These are phyloP conservation scores for Dasysyrphus tricinctus DNA, from an alignment of 2,888 invertebrate genomes.

Conservation along the genomic window DNA sequence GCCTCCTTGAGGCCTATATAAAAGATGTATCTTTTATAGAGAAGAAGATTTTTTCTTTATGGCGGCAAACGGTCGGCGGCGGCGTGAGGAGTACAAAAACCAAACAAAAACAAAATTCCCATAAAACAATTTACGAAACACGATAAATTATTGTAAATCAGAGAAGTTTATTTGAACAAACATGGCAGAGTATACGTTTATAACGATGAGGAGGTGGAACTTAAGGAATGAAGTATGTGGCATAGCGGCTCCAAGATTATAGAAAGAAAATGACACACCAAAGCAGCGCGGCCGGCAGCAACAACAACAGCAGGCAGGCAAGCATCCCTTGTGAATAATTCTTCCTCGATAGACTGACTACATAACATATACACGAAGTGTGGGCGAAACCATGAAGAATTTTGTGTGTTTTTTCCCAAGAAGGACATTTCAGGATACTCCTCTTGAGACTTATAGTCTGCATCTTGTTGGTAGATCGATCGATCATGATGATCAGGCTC, in stretches of 20 bases:
- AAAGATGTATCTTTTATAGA: constrained; percentile 12
- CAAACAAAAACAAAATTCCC: constrained; percentile 40
- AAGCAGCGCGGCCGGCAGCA: background rate
- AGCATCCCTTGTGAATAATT: constrained; percentile 42
- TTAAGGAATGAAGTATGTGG: constrained; percentile 58
- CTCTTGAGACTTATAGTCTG: constrained; percentile 38
- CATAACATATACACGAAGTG: constrained; percentile 29
- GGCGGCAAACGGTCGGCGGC: background rate
- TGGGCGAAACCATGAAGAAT: constrained; percentile 68
- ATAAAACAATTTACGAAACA: constrained; percentile 55
- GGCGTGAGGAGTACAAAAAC: background rate
- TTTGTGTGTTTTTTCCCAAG: constrained; percentile 71
- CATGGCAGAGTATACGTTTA: constrained; percentile 18
- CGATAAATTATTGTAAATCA: constrained; percentile 71
- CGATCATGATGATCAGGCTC: constrained; percentile 50
- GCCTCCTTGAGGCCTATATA: background rate
- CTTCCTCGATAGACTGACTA: background rate
- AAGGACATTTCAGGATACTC: constrained; percentile 71
- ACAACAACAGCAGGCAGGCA: constrained; percentile 37
- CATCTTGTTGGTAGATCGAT: constrained; percentile 18
- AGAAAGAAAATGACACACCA: constrained; percentile 25
- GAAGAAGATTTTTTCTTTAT: background rate
- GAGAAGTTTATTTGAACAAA: constrained; percentile 73
- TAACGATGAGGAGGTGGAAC: constrained; percentile 56
- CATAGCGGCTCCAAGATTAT: constrained; percentile 57